These are phyloP conservation scores for Mormyrus iriodes DNA, from an alignment of 2,113 vertebrate genomes.

Conservation along the genomic window DNA sequence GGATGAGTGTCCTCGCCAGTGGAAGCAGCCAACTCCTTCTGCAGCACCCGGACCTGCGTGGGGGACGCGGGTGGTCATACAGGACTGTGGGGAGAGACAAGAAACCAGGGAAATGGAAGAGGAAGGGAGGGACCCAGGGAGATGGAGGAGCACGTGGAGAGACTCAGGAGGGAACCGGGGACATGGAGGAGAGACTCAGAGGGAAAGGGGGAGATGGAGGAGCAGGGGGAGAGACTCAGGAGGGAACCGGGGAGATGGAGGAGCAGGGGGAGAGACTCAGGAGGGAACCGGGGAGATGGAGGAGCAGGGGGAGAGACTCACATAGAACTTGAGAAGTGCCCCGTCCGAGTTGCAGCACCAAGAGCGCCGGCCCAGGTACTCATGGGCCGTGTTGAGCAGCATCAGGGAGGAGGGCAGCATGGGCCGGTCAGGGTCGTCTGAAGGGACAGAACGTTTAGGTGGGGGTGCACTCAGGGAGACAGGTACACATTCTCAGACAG, in stretches of 20 bases:
- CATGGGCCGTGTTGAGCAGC: constrained; percentile 91
- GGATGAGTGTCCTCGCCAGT: constrained; percentile 73
- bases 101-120: neutral
- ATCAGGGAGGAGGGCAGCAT: constrained; percentile 91
- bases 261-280: neutral
- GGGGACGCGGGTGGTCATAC: neutral
- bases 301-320: constrained; percentile 54
- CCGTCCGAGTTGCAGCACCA: constrained; percentile 92
- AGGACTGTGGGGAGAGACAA: neutral
- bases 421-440: constrained; percentile 66
- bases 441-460: constrained; percentile 12
- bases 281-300: neutral
- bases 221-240: neutral
- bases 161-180: neutral
- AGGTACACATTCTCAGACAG: neutral
- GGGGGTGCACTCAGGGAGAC: neutral
- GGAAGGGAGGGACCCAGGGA: neutral
- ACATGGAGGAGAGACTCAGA: neutral
- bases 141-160: neutral
- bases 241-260: neutral
- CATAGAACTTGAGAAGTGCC: constrained; percentile 86
- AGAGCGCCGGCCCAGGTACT: constrained; percentile 86
- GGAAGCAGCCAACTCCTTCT: constrained; percentile 74
- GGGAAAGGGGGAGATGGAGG: neutral
- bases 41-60: constrained; percentile 74